Conservation (phyloP, 2,888 invertebrate genomes). For the Eilema caniola region DNA sequence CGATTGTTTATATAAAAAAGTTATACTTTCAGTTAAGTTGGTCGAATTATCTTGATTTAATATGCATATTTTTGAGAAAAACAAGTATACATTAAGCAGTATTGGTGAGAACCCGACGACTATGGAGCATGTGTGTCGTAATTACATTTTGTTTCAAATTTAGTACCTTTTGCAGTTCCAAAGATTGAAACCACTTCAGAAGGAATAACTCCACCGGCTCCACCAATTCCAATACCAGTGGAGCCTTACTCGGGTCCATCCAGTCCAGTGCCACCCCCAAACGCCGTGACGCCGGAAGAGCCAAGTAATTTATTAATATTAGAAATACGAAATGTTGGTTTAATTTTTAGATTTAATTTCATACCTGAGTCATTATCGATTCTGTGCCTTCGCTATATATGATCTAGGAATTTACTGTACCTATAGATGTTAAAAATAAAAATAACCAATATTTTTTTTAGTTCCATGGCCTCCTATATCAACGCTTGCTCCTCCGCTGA, state of each 20-base stretch:
- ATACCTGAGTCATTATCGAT: too few relatives aligned
- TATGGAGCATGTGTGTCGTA: too few relatives aligned
- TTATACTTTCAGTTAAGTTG: too few relatives aligned
- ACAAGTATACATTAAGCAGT: too few relatives aligned
- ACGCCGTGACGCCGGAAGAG: constrained; percentile 24
- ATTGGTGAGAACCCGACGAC: too few relatives aligned
- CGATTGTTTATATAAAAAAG: too few relatives aligned
- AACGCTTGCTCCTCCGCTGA: constrained; percentile 29
- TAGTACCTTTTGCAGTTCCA: not conserved
- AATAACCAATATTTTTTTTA: constrained; percentile 21
- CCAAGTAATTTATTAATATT: constrained; percentile 25
- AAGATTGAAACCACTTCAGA: constrained; percentile 20
- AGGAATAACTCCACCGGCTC: constrained; percentile 27
- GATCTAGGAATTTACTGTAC: not conserved
- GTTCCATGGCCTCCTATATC: constrained; percentile 55
- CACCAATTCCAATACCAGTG: constrained; percentile 31
- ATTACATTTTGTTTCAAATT: not conserved
- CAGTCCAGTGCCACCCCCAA: constrained; percentile 24
- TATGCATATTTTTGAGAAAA: too few relatives aligned
- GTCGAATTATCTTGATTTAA: too few relatives aligned
- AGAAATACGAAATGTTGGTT: not conserved
- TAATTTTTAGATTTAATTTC: not conserved
- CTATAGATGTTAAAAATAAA: not conserved
- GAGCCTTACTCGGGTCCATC: constrained; percentile 22
- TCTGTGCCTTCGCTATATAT: not conserved